phyloP scores from a whole-genome alignment of 2,797 vertebrate genomes.

The Enteromius unitaeniatus region DNA sequence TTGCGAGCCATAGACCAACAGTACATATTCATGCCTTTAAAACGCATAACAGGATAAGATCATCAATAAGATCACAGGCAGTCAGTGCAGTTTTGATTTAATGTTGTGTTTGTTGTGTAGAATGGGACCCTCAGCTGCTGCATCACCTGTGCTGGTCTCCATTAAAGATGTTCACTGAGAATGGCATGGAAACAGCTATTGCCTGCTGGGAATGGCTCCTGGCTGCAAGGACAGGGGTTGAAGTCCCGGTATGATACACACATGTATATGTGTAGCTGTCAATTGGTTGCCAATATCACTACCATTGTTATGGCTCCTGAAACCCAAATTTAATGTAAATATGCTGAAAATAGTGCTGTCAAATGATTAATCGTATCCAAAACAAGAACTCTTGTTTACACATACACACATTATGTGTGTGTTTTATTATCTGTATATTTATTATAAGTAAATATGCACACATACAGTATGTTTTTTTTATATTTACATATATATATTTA shows the following conservation, averaged over 20 bases:
- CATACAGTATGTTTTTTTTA: too few relatives aligned
- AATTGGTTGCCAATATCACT: background rate
- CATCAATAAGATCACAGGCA: too few relatives aligned
- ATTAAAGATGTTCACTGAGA: constrained; percentile 92
- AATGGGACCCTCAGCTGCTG: constrained; percentile 91
- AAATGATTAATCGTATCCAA: too few relatives aligned
- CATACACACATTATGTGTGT: too few relatives aligned
- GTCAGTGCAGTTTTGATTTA: too few relatives aligned
- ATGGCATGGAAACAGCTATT: constrained; percentile 92
- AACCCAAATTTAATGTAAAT: background rate
- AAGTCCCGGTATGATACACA: constrained; percentile 86
- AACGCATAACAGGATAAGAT: background rate
- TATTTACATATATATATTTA: too few relatives aligned
- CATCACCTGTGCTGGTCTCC: constrained; percentile 96
- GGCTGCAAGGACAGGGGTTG: constrained; percentile 88
- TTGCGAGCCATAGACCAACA: background rate
- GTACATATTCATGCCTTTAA: background rate
- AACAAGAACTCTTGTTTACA: too few relatives aligned
- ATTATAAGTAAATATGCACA: too few relatives aligned
- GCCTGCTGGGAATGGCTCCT: constrained; percentile 98
- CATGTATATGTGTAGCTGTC: background rate
- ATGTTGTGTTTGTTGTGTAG: constrained; percentile 69
- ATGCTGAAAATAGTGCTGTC: background rate
- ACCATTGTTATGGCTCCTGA: background rate
- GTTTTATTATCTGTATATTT: too few relatives aligned